These are phyloP conservation scores for Notechis scutatus DNA, from an alignment of 2,113 vertebrate genomes.

Conservation along the genomic window DNA sequence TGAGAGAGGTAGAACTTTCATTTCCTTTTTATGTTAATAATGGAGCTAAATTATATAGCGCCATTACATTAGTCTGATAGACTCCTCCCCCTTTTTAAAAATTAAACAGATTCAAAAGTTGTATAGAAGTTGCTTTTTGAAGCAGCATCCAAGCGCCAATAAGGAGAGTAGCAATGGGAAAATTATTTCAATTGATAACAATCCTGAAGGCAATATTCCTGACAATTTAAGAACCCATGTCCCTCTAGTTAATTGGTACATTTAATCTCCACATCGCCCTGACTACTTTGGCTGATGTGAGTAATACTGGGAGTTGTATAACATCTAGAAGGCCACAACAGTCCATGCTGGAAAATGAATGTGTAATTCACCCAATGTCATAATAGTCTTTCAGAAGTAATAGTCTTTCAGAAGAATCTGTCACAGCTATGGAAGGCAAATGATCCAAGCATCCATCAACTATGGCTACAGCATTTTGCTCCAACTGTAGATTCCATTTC, in stretches of 20 bases:
- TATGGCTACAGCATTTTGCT: background rate
- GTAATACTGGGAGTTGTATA: background rate
- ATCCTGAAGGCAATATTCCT: background rate
- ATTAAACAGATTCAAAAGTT: background rate
- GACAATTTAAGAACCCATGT: background rate
- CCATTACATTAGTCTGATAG: background rate
- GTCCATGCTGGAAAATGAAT: background rate
- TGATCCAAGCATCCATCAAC: background rate
- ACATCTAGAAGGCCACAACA: background rate
- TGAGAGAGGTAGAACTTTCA: background rate
- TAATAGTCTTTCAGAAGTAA: background rate
- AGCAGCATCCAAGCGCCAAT: background rate
- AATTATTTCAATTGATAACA: background rate
- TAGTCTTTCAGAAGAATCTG: background rate
- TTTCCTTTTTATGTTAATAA: background rate
- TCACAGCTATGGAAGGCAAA: background rate
- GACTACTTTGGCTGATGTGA: background rate
- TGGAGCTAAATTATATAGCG: background rate
- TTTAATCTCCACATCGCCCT: background rate
- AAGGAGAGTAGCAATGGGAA: background rate
- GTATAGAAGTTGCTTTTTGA: background rate
- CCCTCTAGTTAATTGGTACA: background rate
- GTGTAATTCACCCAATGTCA: background rate
- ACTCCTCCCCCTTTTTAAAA: background rate
- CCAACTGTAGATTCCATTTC: background rate